phyloP scores from a whole-genome alignment of 2,113 vertebrate genomes.

The Campylomormyrus tamandua region DNA sequence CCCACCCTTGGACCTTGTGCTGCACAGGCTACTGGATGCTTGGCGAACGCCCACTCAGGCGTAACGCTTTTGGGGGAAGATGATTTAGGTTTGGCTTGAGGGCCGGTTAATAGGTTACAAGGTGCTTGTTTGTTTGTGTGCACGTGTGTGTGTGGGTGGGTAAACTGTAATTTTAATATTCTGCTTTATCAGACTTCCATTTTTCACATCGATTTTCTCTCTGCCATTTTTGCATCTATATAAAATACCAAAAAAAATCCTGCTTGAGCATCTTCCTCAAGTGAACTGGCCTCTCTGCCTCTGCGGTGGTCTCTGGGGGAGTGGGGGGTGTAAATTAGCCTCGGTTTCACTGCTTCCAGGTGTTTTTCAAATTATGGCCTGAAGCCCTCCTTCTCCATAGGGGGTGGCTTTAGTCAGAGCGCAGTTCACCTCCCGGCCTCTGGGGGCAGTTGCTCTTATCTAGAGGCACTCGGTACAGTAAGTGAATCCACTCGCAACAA shows the following conservation, averaged over 20 bases:
- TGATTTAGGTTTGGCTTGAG: not conserved
- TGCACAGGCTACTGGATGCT: not conserved
- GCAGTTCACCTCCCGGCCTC: not conserved
- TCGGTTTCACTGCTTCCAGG: not conserved
- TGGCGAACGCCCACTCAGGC: not conserved
- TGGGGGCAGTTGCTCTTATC: not conserved
- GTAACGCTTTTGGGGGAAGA: not conserved
- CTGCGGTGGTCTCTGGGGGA: not conserved
- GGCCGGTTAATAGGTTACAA: not conserved
- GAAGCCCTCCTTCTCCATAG: not conserved
- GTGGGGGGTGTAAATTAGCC: not conserved
- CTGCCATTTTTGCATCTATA: not conserved
- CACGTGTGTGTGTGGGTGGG: not conserved
- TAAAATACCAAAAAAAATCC: not conserved
- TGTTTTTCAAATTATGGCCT: not conserved
- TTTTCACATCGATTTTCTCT: not conserved
- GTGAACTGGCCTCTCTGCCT: not conserved
- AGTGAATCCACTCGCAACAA: not conserved
- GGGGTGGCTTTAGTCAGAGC: not conserved
- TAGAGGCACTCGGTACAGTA: not conserved
- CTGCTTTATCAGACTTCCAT: not conserved
- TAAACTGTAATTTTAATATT: slow-evolving; percentile 2
- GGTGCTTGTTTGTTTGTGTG: not conserved
- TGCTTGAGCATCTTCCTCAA: not conserved
- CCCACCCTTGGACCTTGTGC: not conserved